These are phyloP conservation scores for Steinernema khuongi DNA, from an alignment of 1,140 invertebrate genomes.

Conservation along the genomic window DNA sequence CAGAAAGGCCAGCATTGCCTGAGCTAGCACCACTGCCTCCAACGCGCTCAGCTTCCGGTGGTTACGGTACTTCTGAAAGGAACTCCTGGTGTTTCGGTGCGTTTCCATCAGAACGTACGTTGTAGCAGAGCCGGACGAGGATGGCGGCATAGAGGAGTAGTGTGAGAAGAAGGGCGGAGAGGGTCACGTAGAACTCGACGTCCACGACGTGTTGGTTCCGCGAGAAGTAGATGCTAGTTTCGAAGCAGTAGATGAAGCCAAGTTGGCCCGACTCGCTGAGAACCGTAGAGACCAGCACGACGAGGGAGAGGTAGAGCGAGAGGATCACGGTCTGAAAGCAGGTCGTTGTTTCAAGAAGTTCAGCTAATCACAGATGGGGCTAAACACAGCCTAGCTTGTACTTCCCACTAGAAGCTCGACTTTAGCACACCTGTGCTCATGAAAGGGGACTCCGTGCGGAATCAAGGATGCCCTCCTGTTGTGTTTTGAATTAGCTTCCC, in stretches of 20 bases:
- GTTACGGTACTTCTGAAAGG: background rate
- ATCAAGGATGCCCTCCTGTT: no score
- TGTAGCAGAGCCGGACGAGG: background rate
- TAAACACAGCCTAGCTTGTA: no score
- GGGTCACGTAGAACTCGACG: background rate
- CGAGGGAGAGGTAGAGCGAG: background rate
- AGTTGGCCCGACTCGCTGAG: background rate
- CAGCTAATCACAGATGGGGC: no score
- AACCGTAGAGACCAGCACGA: background rate
- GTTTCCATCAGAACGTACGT: background rate
- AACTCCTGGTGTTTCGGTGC: no score
- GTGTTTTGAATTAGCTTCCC: no score
- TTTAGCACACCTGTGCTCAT: no score
- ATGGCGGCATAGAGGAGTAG: background rate
- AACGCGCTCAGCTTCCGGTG: background rate
- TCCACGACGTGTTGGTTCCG: background rate
- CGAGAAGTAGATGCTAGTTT: background rate
- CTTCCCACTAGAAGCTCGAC: no score
- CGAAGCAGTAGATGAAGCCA: background rate
- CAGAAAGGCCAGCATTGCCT: background rate
- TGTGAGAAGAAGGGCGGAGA: background rate
- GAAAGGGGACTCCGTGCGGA: no score
- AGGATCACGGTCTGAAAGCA: background rate
- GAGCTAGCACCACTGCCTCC: background rate
- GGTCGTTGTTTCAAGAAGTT: no score